Evolutionary conservation across 2,113 vertebrate genomes (phyloP).

Genomic region (Amblyornis subalaris): DNA sequence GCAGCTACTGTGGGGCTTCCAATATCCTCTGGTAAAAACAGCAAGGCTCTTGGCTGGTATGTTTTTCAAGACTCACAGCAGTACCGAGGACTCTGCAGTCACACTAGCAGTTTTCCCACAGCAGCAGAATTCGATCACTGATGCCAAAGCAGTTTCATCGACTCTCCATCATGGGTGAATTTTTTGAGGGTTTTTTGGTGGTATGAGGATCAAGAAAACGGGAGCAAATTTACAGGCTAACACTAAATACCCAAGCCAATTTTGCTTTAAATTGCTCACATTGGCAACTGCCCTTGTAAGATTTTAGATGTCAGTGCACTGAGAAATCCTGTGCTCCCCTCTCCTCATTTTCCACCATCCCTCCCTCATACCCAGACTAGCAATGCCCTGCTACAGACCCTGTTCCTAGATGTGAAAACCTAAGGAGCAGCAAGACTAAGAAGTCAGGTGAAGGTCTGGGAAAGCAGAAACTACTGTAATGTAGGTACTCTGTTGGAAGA

Average conservation of each 20-base stretch:
- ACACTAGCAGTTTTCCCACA: neutral
- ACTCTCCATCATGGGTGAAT: neutral
- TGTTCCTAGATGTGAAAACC: neutral
- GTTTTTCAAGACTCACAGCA: neutral
- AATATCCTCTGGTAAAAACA: neutral
- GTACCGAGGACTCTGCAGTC: neutral
- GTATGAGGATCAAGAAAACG: neutral
- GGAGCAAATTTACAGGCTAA: neutral
- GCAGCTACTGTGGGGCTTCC: neutral
- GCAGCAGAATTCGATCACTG: neutral
- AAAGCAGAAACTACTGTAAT: neutral
- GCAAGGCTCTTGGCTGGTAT: neutral
- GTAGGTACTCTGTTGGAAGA: neutral
- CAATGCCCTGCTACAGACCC: neutral
- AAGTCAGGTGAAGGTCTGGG: neutral
- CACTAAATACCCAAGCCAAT: neutral
- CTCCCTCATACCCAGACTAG: neutral
- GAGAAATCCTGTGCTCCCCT: neutral
- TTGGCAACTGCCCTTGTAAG: neutral
- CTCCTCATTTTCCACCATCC: neutral
- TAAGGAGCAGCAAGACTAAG: neutral
- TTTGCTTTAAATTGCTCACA: neutral
- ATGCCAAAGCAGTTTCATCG: neutral
- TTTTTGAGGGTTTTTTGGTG: neutral
- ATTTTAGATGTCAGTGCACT: neutral